Base-by-base conservation (phyloP, 2,888 invertebrate genomes). In the Endotricha flammealis region DNA sequence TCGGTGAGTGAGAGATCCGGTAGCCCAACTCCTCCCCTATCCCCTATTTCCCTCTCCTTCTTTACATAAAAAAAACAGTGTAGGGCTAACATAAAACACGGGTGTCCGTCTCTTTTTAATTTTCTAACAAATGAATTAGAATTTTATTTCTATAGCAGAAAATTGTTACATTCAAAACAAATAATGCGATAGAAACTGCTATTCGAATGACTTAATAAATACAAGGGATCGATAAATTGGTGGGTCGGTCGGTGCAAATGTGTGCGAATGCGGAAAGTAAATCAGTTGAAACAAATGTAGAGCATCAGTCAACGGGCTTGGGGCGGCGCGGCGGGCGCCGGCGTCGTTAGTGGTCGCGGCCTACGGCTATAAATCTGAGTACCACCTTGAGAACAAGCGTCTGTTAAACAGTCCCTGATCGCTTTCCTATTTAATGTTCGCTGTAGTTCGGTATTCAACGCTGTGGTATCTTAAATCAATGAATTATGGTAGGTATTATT, bases 211-310 rank as follows among this genome's bases (percentile, higher is more conserved):
- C 25, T 34, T 12, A 27, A 34, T 34, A 20, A 35, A 25, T 25
- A 25, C 34, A 29, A 13, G 9, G 9, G 23, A 23, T 29, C 29
- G 13, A 35, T 29, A 29, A 57, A 64, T 64, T 57, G 51, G 54
- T 48, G 52, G 58, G 59, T 50, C 48, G 48, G 60, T 64, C 56
- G 54, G 53, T 60, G 58, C 58, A 67, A 73, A 71, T 67, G 68
- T 70, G 65, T 64, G 69, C 58, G 57, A 64, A 64, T 56, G 53
- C 53, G 57, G 61, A 67, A 73, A 81, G 79, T 82, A 83, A 83
- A 85, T 83, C 80, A 80, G 81, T 75, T 67, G 73, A 75, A 83
- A 86, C 82, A 82, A 85, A 86, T 86, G 83, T 72, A 61, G 53
- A 57, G 51, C 81, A 51, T 51, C 49, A 47, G 46, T 51, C 51